These are phyloP conservation scores for Stegophylla sp. DNA, from an alignment of 2,888 invertebrate genomes.

Conservation along the genomic window DNA sequence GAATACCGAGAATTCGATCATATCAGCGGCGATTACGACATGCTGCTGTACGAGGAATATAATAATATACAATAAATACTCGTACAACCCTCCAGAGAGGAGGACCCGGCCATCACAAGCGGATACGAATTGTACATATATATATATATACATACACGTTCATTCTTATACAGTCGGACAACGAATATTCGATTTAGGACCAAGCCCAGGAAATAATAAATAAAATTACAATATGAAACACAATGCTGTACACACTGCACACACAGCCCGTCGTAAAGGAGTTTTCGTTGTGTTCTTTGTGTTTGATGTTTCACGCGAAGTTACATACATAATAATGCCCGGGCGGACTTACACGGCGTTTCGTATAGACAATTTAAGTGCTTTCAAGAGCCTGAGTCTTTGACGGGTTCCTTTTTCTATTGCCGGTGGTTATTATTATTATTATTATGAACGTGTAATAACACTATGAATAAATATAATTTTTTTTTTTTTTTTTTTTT, in stretches of 20 bases:
- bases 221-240: slow-evolving; percentile 10
- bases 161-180: background rate
- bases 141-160: too few species aligned
- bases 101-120: background rate
- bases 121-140: background rate
- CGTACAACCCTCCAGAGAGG: background rate
- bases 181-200: slow-evolving; percentile 22
- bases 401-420: slow-evolving; percentile 8
- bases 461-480: too few species aligned
- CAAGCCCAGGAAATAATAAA: slow-evolving; percentile 39
- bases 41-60: background rate
- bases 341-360: slow-evolving; percentile 43
- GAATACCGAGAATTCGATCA: background rate
- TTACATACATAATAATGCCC: background rate
- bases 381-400: slow-evolving; percentile 20
- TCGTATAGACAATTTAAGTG: slow-evolving; percentile 56
- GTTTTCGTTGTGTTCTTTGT: slow-evolving; percentile 21
- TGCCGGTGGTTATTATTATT: background rate
- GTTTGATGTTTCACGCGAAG: slow-evolving; percentile 1
- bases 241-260: too few species aligned
- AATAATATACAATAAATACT: background rate
- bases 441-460: background rate
- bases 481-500: background rate
- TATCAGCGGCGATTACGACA: background rate
- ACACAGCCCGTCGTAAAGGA: background rate